Evolutionary conservation across 1,140 invertebrate genomes (phyloP).

Genomic region (Cardiocondyla obscurior): DNA sequence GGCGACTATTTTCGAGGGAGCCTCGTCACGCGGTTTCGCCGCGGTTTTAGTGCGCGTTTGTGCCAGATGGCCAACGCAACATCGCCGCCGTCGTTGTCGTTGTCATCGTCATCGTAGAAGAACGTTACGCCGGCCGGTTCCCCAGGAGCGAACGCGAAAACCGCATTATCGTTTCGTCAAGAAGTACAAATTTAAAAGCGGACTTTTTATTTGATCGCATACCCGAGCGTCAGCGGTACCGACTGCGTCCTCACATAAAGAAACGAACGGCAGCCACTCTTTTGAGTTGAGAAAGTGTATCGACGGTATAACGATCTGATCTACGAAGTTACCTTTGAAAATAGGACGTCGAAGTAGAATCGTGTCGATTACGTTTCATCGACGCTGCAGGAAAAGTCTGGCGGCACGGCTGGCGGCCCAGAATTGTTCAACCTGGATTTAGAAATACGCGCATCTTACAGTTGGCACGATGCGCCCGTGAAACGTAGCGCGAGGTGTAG

Average conservation of each 20-base stretch:
- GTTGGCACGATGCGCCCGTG: constrained; percentile 66
- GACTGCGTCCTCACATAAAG: neutral
- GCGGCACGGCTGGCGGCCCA: constrained; percentile 55
- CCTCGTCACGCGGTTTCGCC: constrained; percentile 79
- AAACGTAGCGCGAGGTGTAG: constrained; percentile 15
- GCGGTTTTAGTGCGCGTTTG: constrained; percentile 78
- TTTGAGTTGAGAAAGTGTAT: neutral
- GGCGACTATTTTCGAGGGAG: constrained; percentile 82
- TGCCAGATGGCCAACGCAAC: constrained; percentile 78
- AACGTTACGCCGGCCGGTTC: constrained; percentile 59
- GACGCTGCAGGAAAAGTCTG: neutral
- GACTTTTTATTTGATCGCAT: neutral
- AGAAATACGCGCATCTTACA: constrained; percentile 75
- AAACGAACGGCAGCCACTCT: neutral
- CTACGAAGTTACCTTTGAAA: neutral
- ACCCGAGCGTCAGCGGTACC: neutral
- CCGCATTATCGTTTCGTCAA: neutral
- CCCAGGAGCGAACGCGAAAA: constrained; percentile 10
- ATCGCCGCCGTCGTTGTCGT: constrained; percentile 59
- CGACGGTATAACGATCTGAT: neutral
- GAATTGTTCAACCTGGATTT: constrained; percentile 71
- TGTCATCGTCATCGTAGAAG: neutral
- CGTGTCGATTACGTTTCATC: constrained; percentile 4
- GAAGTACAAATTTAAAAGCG: neutral
- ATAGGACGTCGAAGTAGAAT: neutral